phyloP scores from a whole-genome alignment of 2,888 invertebrate species.

The Chalcis sispes region DNA sequence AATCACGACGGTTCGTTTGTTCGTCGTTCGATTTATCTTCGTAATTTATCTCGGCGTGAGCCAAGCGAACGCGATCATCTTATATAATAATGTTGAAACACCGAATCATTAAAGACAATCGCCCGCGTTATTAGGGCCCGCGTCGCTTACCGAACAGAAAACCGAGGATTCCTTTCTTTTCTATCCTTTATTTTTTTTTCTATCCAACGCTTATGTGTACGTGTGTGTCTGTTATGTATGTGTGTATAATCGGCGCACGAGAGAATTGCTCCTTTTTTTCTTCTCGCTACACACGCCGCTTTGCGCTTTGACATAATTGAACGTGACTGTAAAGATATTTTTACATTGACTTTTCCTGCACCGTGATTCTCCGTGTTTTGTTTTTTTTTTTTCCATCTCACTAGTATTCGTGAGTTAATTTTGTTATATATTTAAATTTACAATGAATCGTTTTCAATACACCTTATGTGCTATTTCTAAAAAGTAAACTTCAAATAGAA shows the following conservation, averaged over 20 bases:
- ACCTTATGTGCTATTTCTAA: too few species aligned
- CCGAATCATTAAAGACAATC: slow-evolving; percentile 50
- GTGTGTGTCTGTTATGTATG: slow-evolving; percentile 9
- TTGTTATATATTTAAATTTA: neutral
- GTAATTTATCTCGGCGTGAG: slow-evolving; percentile 39
- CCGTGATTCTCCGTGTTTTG: neutral
- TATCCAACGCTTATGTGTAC: too few species aligned
- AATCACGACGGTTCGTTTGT: too few species aligned
- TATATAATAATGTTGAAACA: slow-evolving; percentile 46
- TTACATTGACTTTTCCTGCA: neutral
- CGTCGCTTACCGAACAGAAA: slow-evolving; percentile 39
- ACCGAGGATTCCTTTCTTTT: slow-evolving; percentile 13
- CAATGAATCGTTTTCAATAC: too few species aligned
- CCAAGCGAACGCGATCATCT: slow-evolving; percentile 33
- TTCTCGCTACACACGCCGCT: neutral
- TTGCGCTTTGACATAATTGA: slow-evolving; percentile 30
- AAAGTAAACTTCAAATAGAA: too few species aligned
- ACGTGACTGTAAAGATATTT: slow-evolving; percentile 30
- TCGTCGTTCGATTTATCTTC: slow-evolving; percentile 41
- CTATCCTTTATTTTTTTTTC: too few species aligned
- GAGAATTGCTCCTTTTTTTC: too few species aligned
- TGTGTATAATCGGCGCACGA: too few species aligned
- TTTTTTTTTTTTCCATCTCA: neutral
- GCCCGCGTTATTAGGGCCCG: slow-evolving; percentile 46
- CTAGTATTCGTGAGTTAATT: too few species aligned